Percentiles rank a stretch among this genome's conserved stretches.
phyloP scores from a whole-genome alignment of 2,113 vertebrate genomes.

The Morone saxatilis region DNA sequence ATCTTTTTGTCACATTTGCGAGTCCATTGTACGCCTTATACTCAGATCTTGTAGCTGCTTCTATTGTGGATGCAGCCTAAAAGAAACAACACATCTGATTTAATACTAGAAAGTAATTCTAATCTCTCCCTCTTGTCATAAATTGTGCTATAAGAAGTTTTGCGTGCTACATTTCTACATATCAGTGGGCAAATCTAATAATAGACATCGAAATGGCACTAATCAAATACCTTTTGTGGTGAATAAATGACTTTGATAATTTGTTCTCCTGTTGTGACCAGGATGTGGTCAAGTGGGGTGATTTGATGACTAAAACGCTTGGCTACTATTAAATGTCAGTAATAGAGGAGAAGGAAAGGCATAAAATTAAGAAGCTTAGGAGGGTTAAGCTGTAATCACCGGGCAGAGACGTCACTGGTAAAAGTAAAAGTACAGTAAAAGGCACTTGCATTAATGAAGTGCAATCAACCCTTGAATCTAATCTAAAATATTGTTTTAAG shows the following conservation, averaged over 20 bases:
- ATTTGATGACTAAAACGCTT: constrained; percentile 1
- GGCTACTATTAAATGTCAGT: neutral
- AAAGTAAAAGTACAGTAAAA: constrained; percentile 1
- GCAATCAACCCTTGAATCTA: neutral
- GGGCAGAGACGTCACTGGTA: neutral
- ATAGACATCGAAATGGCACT: neutral
- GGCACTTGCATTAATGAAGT: constrained; percentile 23
- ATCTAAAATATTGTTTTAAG: neutral
- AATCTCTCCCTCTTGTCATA: neutral
- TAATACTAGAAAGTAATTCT: no score
- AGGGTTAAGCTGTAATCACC: constrained; percentile 11
- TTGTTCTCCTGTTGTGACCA: neutral
- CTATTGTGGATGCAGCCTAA: neutral
- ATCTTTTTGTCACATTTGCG: neutral
- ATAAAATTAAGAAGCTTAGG: neutral
- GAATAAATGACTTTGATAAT: no score
- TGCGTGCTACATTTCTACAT: neutral
- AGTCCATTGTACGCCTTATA: no score
- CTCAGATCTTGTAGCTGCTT: neutral
- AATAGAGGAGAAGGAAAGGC: neutral
- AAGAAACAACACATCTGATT: no score
- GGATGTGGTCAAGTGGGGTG: neutral
- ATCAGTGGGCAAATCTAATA: neutral
- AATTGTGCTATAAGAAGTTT: neutral
- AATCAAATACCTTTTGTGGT: neutral